phyloP scores from a whole-genome alignment of 2,797 vertebrate species.

The Pseudocheirus occidentalis region DNA sequence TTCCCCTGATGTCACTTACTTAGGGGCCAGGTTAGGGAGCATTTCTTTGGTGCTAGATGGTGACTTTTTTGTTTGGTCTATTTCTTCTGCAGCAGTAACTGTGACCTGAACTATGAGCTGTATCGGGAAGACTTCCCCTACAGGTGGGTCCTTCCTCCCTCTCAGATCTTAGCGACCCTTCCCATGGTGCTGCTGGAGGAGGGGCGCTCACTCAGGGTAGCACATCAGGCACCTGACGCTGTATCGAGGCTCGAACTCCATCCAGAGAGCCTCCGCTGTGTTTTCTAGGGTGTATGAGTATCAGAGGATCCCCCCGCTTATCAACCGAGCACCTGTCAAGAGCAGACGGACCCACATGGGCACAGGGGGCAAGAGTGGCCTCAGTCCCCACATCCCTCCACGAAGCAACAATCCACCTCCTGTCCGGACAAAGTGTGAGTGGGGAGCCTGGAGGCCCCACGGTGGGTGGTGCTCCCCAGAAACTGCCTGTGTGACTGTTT shows the following conservation, averaged over 20 bases:
- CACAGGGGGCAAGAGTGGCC: slow-evolving; percentile 64
- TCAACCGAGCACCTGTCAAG: slow-evolving; percentile 74
- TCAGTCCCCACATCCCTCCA: neutral
- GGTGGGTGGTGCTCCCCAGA: neutral
- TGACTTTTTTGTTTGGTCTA: neutral
- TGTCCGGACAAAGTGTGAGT: slow-evolving; percentile 70
- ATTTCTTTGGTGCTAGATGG: neutral
- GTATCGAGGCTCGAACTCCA: neutral
- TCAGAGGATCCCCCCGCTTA: slow-evolving; percentile 78
- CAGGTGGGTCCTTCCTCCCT: slow-evolving; percentile 44
- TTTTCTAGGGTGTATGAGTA: slow-evolving; percentile 66
- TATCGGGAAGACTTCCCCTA: slow-evolving; percentile 59
- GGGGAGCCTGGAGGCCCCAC: neutral
- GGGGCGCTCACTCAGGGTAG: neutral
- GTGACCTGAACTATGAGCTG: slow-evolving; percentile 65
- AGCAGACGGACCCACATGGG: slow-evolving; percentile 35
- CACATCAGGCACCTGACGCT: neutral
- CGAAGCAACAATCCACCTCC: slow-evolving; percentile 63
- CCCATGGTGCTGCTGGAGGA: neutral
- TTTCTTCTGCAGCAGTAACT: slow-evolving; percentile 59
- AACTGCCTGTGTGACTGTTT: neutral
- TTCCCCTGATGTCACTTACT: neutral
- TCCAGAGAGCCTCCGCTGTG: neutral
- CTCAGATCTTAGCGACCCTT: neutral
- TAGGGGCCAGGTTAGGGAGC: neutral